A percentile compares a stretch with the other conserved stretches of the same genome.
Conservation (phyloP, 2,113 vertebrate species). For the Cryptomyrus ogoouensis region DNA sequence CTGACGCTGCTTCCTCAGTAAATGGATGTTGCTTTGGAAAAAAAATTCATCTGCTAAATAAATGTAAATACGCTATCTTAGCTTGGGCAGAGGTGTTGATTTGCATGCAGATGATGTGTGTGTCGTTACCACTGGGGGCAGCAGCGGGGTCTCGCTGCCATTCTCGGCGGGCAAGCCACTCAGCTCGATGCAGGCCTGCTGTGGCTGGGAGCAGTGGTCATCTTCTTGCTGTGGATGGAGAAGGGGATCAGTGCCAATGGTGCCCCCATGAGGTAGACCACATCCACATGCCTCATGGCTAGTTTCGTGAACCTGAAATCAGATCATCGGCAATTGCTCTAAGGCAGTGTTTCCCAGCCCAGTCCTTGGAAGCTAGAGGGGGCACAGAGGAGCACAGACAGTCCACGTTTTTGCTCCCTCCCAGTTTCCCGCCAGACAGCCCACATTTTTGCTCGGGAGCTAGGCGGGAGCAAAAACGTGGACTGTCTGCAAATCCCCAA, state of each 20-base stretch:
- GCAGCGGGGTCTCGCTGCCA: slow-evolving; percentile 29
- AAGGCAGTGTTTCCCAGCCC: not conserved
- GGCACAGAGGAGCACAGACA: not conserved
- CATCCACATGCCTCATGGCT: not conserved
- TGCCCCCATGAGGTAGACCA: not conserved
- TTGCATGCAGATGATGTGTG: not conserved
- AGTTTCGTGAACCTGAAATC: not conserved
- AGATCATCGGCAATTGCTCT: not conserved
- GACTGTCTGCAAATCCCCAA: not conserved
- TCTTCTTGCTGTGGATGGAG: not conserved
- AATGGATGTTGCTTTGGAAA: not conserved
- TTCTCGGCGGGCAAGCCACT: slow-evolving; percentile 14
- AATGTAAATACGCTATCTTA: not conserved
- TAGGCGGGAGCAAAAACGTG: not conserved
- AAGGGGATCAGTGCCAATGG: not conserved
- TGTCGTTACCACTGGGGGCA: slow-evolving; percentile 28
- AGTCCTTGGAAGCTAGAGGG: not conserved
- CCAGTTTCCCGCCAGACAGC: not conserved
- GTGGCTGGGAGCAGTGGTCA: not conserved
- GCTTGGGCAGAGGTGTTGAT: not conserved
- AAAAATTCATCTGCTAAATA: not conserved
- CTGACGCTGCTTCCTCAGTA: not conserved
- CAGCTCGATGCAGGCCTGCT: slow-evolving; percentile 28
- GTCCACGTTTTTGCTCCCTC: not conserved
- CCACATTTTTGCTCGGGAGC: not conserved